Evolutionary conservation across 2,797 vertebrate species (phyloP), one percentile per base, ranked within the genome.

Genomic region (Cuculus canorus): DNA sequence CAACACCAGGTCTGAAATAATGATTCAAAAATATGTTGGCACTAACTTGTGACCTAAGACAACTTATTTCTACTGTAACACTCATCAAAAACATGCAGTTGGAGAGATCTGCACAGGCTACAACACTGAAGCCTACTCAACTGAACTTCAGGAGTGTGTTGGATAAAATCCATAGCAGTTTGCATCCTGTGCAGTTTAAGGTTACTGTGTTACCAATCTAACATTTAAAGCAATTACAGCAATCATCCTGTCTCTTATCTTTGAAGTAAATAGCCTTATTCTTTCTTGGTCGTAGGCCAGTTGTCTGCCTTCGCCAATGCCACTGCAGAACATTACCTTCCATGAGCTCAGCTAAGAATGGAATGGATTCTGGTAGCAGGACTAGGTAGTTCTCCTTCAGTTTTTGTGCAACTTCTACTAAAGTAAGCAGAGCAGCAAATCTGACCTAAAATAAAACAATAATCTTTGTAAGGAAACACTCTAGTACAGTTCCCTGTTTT

Each of bases 271-370:
- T 18, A 17, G 57, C 48, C 16, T 71, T 66, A 19, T 24, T 45
- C 18, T 30, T 79, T 68, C 63, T 53, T 48, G 7, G 13, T 65
- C 27, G 21, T 7, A 66, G 37, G 28, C 30, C 72, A 57, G 52
- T 39, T 70, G 17, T 32, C 32, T 71, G 54, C 59, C 60, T 63
- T 61, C 63, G 47, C 32, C 61, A 50, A 52, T n/a, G 33, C 15
- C 17, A 17, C 21, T 79, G 54, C 18, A 84, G 43, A 92, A n/a
- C 33, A 70, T 98, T 97, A 99, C 99, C 99, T 98, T 99, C 99
- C 99, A 99, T 99, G 50, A 99, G 96, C 50, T 99, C 99, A 21
- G 99, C 99, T 97, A 99, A 97, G 98, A 99, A 99, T 4, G 99
- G 99, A 94, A 99, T 98, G 81, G 99, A 99, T 95, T 99, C 99